Base-by-base conservation (phyloP, 2,888 invertebrate species). In the Trachelus tabidus region DNA sequence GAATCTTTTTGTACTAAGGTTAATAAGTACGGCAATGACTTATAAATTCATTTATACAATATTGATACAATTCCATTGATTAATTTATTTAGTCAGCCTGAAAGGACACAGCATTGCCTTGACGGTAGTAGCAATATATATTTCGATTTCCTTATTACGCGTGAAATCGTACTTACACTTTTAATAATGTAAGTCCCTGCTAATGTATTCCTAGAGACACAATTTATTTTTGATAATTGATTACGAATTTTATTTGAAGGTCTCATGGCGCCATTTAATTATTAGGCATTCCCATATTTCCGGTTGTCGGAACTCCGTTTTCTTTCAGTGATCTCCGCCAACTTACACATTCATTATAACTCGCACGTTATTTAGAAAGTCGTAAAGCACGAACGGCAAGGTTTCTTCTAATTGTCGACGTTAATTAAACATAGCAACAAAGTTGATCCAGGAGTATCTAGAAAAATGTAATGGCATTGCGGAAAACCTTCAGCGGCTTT, bases 401-500 rank as follows among this genome's bases (percentile, higher is more conserved):
- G 56, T 56, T 40, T 40, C 40, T 15, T 40, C 23, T 56, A 56
- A 71, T 71, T 33, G 15, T 71, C 34, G 71, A 71, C 34, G 34
- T 31, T 71, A 23, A 71, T 71, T 71, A 71, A 34, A 33, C 31
- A 71, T 30, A 12, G 33, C 0, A 23, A 33, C 15, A 34, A 71
- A 71, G 71, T 33, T 15, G 71, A 11, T 31, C 34, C 33, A 31
- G 33, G 71, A 71, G 33, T 71, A 15, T 34, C 1, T 12, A 68
- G 34, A 79, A 79, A 81, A 76, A 75, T 56, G 23, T 56, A 56
- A 23, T 81, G 81, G 77, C 82, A 81, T 84, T 83, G 83, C 80
- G 79, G 82, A 84, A 83, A 83, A 82, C 85, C 85, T 86, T 85
- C 86, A 73, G 75, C 11, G 68, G 68, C 76, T 73, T 73, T 79